Evolutionary conservation across 2,113 vertebrate species (phyloP).

Genomic region (Recurvirostra avosetta): DNA sequence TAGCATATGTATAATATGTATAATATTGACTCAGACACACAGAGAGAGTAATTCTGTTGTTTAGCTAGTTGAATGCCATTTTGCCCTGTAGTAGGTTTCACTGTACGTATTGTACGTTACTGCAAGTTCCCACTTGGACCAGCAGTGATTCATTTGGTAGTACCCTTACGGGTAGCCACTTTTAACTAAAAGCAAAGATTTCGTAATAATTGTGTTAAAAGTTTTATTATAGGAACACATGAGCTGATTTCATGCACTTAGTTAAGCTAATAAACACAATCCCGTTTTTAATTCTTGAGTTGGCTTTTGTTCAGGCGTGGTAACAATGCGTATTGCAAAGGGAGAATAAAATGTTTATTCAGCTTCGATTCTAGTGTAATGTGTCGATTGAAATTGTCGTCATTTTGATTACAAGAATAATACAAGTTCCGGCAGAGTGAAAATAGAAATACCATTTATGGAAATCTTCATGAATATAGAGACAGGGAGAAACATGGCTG

Average conservation of each 20-base stretch:
- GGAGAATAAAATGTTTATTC: not conserved
- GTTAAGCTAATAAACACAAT: not conserved
- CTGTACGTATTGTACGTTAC: not conserved
- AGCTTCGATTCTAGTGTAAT: not conserved
- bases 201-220: not conserved
- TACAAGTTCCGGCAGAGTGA: not conserved
- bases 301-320: not conserved
- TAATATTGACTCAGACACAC: not conserved
- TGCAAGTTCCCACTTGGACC: not conserved
- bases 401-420: constrained; percentile 6
- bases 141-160: not conserved
- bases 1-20: not conserved
- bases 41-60: not conserved
- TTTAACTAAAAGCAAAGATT: not conserved
- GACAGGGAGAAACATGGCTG: not conserved
- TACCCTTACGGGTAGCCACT: not conserved
- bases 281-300: not conserved
- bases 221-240: not conserved
- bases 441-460: not conserved
- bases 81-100: not conserved
- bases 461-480: not conserved
- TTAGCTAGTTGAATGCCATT: not conserved
- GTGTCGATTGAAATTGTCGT: not conserved
- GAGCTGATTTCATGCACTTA: not conserved
- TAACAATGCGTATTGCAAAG: not conserved